Conservation (phyloP, 2,888 invertebrate genomes). For the Cheilosia vulpina region DNA sequence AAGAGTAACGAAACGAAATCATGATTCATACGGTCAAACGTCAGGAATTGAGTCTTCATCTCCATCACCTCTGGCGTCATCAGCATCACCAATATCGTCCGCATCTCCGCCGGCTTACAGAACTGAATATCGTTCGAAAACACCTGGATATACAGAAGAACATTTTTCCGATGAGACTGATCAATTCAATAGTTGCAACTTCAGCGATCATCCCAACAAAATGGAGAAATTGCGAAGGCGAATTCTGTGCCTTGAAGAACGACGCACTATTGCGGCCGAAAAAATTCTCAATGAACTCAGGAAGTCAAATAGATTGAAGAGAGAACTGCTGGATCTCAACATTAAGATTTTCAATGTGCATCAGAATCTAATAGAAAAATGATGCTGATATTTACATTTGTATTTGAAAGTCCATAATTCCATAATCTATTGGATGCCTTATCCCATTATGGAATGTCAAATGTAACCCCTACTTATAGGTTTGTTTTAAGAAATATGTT, state of each 20-base stretch:
- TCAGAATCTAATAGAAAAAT: no score
- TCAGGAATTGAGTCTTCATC: no score
- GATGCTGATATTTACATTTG: no score
- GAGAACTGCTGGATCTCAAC: constrained; percentile 10
- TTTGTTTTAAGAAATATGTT: no score
- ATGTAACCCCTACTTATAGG: no score
- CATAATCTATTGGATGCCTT: no score
- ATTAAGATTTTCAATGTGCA: neutral
- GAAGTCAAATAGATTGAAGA: constrained; percentile 53
- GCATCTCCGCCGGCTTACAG: neutral
- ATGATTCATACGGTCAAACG: neutral
- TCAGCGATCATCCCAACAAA: constrained; percentile 1
- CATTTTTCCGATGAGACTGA: neutral
- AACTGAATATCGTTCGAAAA: neutral
- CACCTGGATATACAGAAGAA: neutral
- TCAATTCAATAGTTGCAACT: neutral
- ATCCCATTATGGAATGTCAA: no score
- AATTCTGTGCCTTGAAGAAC: constrained; percentile 47
- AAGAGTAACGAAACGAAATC: neutral
- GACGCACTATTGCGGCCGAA: constrained; percentile 58
- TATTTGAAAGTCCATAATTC: no score
- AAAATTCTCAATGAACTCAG: constrained; percentile 44
- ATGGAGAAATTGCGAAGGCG: constrained; percentile 23
- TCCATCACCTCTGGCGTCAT: neutral
- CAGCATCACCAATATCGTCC: neutral